phyloP scores from a whole-genome alignment of 2,888 invertebrate species.

The Hyposoter dolosus region DNA sequence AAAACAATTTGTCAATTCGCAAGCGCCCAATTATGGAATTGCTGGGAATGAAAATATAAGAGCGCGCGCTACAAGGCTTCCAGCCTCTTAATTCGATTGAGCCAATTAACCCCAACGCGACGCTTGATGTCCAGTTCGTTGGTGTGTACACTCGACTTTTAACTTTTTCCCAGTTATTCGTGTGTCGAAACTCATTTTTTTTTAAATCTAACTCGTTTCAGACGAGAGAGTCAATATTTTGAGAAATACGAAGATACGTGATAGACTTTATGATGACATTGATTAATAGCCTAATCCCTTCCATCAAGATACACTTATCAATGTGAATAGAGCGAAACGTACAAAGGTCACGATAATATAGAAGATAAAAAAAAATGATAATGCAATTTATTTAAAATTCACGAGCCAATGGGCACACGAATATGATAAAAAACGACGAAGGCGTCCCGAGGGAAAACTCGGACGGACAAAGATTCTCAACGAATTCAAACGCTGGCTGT shows the following conservation, averaged over 20 bases:
- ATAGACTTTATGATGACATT: neutral
- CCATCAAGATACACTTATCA: neutral
- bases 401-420: neutral
- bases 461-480: neutral
- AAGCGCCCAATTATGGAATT: constrained; percentile 81
- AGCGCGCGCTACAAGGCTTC: constrained; percentile 54
- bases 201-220: neutral
- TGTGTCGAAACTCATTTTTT: neutral
- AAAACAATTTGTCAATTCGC: constrained; percentile 83
- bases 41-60: constrained; percentile 80
- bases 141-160: neutral
- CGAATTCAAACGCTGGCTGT: neutral
- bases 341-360: neutral
- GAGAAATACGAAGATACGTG: neutral
- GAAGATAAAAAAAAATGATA: neutral
- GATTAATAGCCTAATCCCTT: neutral
- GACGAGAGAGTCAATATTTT: neutral
- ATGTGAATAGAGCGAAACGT: neutral
- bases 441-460: neutral
- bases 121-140: neutral
- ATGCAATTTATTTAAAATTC: too few relatives aligned
- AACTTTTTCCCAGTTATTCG: neutral
- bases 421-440: neutral
- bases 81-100: constrained; percentile 81
- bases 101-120: constrained; percentile 76